phyloP scores from a whole-genome alignment of 2,113 vertebrate genomes.

The Etheostoma cragini region DNA sequence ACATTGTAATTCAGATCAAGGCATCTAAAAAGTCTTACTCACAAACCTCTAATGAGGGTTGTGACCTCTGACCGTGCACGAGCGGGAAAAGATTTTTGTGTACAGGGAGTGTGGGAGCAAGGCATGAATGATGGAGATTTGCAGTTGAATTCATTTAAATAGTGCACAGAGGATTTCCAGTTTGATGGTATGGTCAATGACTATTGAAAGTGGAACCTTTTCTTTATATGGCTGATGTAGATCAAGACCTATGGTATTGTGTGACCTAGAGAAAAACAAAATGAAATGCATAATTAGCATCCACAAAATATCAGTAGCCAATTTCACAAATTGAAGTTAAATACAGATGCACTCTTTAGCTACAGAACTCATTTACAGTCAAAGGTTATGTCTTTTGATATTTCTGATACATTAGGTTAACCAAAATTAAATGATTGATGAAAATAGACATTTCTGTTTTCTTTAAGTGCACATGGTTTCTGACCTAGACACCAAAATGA shows the following conservation, averaged over 20 bases:
- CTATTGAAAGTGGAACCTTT: slow-evolving; percentile 33
- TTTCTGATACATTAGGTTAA: not conserved
- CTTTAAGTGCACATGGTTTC: not conserved
- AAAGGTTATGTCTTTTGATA: not conserved
- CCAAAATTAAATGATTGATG: not conserved
- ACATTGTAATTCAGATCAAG: slow-evolving; percentile 42
- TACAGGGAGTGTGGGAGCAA: slow-evolving; percentile 22
- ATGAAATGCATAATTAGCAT: not conserved
- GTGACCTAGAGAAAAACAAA: not conserved
- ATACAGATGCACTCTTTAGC: not conserved
- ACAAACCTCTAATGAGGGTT: slow-evolving; percentile 60
- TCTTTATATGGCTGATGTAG: not conserved
- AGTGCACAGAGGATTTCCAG: slow-evolving; percentile 51
- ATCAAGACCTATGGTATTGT: not conserved
- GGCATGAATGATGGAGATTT: slow-evolving; percentile 68
- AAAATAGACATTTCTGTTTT: not conserved
- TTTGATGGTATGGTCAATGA: slow-evolving; percentile 30
- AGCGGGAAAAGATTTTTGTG: slow-evolving; percentile 38
- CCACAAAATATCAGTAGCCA: not conserved
- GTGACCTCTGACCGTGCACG: slow-evolving; percentile 57
- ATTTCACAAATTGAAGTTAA: not conserved
- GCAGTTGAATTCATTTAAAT: slow-evolving; percentile 27
- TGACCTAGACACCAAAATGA: not conserved
- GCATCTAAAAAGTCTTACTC: slow-evolving; percentile 52
- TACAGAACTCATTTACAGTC: not conserved